Conservation (phyloP, 2,888 invertebrate species). For the Sinodicranocentrus sp. region DNA sequence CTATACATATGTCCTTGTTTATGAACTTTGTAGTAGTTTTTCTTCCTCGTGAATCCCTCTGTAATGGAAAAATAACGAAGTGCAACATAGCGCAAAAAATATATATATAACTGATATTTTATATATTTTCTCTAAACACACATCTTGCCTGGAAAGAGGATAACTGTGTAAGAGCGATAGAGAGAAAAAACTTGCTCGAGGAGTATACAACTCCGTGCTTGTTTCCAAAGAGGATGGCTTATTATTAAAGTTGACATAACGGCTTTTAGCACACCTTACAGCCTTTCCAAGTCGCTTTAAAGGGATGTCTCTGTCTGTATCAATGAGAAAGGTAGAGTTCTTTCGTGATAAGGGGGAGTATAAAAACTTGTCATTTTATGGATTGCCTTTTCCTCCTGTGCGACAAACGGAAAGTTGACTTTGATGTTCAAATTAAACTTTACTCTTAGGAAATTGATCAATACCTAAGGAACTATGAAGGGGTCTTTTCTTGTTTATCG, state of each 20-base stretch:
- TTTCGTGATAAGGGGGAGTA: no score
- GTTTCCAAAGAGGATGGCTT: no score
- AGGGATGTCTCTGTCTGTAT: no score
- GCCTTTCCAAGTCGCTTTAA: no score
- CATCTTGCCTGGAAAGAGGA: no score
- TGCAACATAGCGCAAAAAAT: conserved; percentile 28
- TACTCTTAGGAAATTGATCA: conserved; percentile 3
- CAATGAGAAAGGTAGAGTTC: no score
- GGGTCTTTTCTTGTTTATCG: no score
- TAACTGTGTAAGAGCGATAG: no score
- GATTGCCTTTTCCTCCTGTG: neutral
- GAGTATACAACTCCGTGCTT: no score
- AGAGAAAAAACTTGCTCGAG: neutral
- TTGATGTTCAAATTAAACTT: conserved; percentile 41
- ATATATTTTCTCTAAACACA: no score
- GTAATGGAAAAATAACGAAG: conserved; percentile 48
- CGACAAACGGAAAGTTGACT: conserved; percentile 12
- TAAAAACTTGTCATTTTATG: neutral
- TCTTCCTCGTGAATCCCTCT: neutral
- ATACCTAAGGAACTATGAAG: no score
- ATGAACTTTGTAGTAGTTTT: conserved; percentile 29
- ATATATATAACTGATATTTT: no score
- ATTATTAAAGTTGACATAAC: conserved; percentile 1
- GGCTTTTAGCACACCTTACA: neutral
- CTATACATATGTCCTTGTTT: conserved; percentile 21